Evolutionary conservation across 2,888 invertebrate genomes (phyloP).

Genomic region (Chesias legatella): DNA sequence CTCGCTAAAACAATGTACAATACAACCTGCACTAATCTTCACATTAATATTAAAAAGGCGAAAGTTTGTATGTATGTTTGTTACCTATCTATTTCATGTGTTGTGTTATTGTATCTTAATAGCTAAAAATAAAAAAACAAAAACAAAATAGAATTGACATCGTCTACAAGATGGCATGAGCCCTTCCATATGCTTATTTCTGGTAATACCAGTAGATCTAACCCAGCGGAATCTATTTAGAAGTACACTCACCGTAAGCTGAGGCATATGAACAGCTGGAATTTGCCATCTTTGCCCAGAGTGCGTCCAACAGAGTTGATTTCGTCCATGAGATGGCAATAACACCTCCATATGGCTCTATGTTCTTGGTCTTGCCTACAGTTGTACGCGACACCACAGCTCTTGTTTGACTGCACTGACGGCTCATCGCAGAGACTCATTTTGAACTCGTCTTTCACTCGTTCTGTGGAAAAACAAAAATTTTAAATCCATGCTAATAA

Average conservation of each 20-base stretch:
- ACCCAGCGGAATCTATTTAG: too few relatives aligned
- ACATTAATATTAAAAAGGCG: too few relatives aligned
- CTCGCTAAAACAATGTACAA: slow-evolving; percentile 84
- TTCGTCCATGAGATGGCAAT: slow-evolving; percentile 93
- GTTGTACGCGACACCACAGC: slow-evolving; percentile 65
- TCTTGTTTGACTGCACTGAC: slow-evolving; percentile 47
- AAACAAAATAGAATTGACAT: too few relatives aligned
- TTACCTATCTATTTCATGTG: too few relatives aligned
- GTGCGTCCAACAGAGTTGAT: slow-evolving; percentile 89
- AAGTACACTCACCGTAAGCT: slow-evolving; percentile 86
- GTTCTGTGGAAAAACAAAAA: slow-evolving; percentile 73
- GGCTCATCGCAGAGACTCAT: slow-evolving; percentile 84
- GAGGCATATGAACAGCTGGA: slow-evolving; percentile 97
- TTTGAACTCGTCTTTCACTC: slow-evolving; percentile 90
- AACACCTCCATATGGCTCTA: slow-evolving; percentile 90
- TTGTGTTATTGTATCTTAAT: too few relatives aligned
- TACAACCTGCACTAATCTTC: too few relatives aligned
- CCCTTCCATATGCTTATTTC: too few relatives aligned
- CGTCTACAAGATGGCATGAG: too few relatives aligned
- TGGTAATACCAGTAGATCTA: too few relatives aligned
- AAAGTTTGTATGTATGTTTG: too few relatives aligned
- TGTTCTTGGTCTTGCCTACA: slow-evolving; percentile 77
- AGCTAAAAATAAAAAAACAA: too few relatives aligned
- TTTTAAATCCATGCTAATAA: too few relatives aligned
- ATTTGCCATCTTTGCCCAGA: slow-evolving; percentile 98